Conservation (phyloP, 30 jellyfish, hydroid and myxozoan genomes). For the Aurelia aurita region DNA sequence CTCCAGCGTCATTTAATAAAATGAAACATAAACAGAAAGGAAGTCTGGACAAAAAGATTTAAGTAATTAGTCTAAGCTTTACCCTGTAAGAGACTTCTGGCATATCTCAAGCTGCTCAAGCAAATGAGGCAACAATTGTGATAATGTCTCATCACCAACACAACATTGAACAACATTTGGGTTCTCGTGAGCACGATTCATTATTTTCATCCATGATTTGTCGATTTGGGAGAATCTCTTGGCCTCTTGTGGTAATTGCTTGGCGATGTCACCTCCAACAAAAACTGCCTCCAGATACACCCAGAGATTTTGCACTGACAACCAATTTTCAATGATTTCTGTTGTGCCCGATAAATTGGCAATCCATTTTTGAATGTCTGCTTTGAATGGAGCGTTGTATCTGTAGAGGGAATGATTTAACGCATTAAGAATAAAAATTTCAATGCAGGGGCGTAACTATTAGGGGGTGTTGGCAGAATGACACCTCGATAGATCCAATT, state of each 20-base stretch:
- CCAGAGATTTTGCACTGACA: conserved; percentile 89
- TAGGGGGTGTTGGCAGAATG: too few relatives aligned
- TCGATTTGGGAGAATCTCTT: conserved; percentile 84
- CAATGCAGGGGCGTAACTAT: too few relatives aligned
- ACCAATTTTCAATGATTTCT: conserved; percentile 86
- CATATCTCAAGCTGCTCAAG: conserved; percentile 90
- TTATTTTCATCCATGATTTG: conserved; percentile 91
- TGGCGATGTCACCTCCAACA: conserved; percentile 96
- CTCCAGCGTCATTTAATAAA: too few relatives aligned
- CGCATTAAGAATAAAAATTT: too few relatives aligned
- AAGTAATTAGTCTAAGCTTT: neutral
- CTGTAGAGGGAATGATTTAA: conserved; percentile 38
- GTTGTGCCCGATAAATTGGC: conserved; percentile 78
- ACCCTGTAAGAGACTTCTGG: conserved; percentile 91
- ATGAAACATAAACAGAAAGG: too few relatives aligned
- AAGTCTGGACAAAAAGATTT: too few relatives aligned
- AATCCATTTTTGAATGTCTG: conserved; percentile 88
- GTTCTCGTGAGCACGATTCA: conserved; percentile 89
- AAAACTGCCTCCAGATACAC: conserved; percentile 90
- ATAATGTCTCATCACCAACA: conserved; percentile 91
- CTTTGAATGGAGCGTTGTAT: conserved; percentile 86
- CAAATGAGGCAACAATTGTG: conserved; percentile 83
- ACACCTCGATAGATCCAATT: too few relatives aligned
- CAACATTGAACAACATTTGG: conserved; percentile 89
- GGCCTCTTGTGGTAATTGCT: conserved; percentile 91